phyloP scores from a whole-genome alignment of 1,140 invertebrate species.

The Drosophila burlai region DNA sequence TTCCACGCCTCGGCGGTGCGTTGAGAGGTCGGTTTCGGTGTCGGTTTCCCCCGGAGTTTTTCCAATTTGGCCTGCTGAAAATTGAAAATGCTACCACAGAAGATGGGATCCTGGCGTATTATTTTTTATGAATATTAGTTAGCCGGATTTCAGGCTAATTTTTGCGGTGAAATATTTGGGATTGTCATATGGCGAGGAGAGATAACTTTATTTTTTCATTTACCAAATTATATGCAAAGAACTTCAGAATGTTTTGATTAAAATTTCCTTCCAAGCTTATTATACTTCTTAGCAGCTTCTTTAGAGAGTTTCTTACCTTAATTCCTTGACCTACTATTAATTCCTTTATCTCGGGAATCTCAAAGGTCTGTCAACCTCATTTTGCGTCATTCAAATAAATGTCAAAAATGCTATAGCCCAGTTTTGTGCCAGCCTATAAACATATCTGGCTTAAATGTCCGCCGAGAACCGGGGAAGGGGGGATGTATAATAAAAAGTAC shows the following conservation, averaged over 20 bases:
- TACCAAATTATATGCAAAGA: too few relatives aligned
- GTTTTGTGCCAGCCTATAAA: constrained; percentile 52
- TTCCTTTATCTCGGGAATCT: constrained; percentile 1
- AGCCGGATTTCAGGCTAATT: constrained; percentile 41
- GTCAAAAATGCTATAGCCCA: constrained; percentile 49
- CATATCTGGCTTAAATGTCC: constrained; percentile 41
- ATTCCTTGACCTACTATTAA: background rate
- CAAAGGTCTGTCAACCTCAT: constrained; percentile 13
- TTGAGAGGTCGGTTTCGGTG: constrained; percentile 6
- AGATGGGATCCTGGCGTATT: constrained; percentile 15
- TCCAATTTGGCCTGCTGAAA: constrained; percentile 54
- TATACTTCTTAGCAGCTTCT: background rate
- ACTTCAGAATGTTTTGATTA: background rate
- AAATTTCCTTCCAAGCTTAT: background rate
- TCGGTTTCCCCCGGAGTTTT: constrained; percentile 38
- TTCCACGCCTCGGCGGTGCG: constrained; percentile 45
- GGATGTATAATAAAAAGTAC: constrained; percentile 43
- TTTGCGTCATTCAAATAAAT: constrained; percentile 31
- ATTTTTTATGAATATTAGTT: constrained; percentile 69
- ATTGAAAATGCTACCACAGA: constrained; percentile 35
- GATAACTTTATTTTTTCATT: constrained; percentile 17
- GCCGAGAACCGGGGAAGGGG: background rate
- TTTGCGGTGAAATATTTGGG: constrained; percentile 24
- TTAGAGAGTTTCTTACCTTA: background rate
- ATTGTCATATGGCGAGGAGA: too few relatives aligned